Evolutionary conservation across 2,888 invertebrate species (phyloP), one percentile per base, ranked within the genome.

Genomic region (Norana najaformis): DNA sequence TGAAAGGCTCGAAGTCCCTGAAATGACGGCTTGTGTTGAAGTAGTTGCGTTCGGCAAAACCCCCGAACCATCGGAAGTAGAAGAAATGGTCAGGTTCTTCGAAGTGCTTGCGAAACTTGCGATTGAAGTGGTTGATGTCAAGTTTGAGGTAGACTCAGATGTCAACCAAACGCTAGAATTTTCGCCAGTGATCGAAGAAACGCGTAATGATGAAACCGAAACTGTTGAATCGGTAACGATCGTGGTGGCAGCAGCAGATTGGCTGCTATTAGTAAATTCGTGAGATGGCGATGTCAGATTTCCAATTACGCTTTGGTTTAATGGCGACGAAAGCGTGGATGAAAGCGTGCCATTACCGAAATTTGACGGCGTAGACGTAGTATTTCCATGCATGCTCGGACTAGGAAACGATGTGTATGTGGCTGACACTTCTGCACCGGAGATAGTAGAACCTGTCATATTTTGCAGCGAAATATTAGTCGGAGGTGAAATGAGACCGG

Each of bases 201-300:
- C 23, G 30, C 30, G 69, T 16, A 16, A 16, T n/a, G 53, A 30
- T 53, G 53, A 53, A 53, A 53, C 5, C 3, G 53, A 53, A 53
- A 5, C 69, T 30, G 69, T 69, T n/a, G 69, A 69, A 69, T 1
- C 30, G 69, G 69, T n/a, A n/a, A 69, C 69, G n/a, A n/a, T 69
- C 11, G n/a, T 69, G 69, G 8, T 69, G n/a, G n/a, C 11, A 8
- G 69, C 8, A 69, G 30, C n/a, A 30, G 69, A 69, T n/a, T 69
- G 69, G 1, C 69, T 11, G 69, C 69, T 69, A n/a, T 11, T 69
- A n/a, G 69, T 69, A 8, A 16, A 8, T 69, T 30, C 69, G 30
- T n/a, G n/a, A 69, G 69, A 69, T 69, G 69, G 69, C n/a, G 69
- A 69, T 69, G 69, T 69, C n/a, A 69, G 69, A n/a, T 69, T 69